These are phyloP conservation scores for Macrophya annulata DNA, from an alignment of 2,888 invertebrate genomes.

Conservation along the genomic window DNA sequence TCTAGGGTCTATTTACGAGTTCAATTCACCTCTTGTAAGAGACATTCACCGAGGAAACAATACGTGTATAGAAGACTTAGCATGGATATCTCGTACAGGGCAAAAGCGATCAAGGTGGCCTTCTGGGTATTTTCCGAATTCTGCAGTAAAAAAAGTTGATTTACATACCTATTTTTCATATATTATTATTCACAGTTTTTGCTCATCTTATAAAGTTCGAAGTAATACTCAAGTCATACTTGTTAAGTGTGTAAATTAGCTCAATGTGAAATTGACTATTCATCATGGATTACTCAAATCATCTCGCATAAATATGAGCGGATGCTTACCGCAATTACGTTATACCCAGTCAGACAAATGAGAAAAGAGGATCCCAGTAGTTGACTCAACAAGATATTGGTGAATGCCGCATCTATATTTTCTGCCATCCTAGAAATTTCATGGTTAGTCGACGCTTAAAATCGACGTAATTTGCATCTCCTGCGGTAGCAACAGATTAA, in stretches of 20 bases:
- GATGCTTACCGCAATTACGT: constrained; percentile 46
- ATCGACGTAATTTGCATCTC: neutral
- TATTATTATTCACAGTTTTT: too few species aligned
- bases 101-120: constrained; percentile 57
- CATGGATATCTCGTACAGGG: constrained; percentile 59
- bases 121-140: neutral
- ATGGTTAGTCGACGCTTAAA: neutral
- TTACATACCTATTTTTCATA: neutral
- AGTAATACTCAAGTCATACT: neutral
- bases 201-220: too few species aligned
- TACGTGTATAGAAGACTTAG: constrained; percentile 63
- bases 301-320: too few species aligned
- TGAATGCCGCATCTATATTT: constrained; percentile 56
- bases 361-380: constrained; percentile 51
- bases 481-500: neutral
- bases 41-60: constrained; percentile 66
- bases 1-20: neutral
- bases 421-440: constrained; percentile 57
- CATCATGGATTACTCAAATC: too few species aligned
- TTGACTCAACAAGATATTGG: constrained; percentile 56
- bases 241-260: neutral
- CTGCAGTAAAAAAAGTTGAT: neutral
- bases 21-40: constrained; percentile 29
- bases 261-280: neutral
- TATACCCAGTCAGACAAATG: constrained; percentile 57